phyloP scores from a whole-genome alignment of 2,888 invertebrate species.

The Acrobasis suavella region DNA sequence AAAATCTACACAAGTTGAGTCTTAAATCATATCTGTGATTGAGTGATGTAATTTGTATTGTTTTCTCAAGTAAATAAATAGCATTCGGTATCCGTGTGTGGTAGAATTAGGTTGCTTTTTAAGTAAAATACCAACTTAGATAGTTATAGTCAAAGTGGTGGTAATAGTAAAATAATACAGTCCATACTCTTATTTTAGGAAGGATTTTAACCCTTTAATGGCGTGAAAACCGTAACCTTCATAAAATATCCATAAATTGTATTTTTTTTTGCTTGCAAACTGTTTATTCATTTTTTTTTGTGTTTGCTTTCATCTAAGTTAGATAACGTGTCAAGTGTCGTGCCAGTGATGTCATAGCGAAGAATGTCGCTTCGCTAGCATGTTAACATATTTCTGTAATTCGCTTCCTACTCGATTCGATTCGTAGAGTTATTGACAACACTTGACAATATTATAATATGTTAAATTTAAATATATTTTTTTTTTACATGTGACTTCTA shows the following conservation, averaged over 20 bases:
- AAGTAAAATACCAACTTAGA: too few relatives aligned
- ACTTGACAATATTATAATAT: too few relatives aligned
- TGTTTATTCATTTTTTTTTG: not conserved
- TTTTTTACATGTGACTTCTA: too few relatives aligned
- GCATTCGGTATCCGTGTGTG: slow-evolving; percentile 16
- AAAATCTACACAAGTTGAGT: slow-evolving; percentile 35
- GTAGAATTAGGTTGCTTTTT: not conserved
- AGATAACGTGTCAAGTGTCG: not conserved
- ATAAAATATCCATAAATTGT: too few relatives aligned
- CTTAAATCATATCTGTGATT: slow-evolving; percentile 27
- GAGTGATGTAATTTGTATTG: not conserved
- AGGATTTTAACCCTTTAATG: too few relatives aligned
- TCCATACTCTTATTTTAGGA: too few relatives aligned
- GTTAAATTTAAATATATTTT: too few relatives aligned
- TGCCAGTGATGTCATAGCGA: not conserved
- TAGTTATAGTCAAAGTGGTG: too few relatives aligned
- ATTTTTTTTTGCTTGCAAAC: too few relatives aligned
- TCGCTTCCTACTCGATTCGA: slow-evolving; percentile 1
- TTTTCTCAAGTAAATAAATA: slow-evolving; percentile 19
- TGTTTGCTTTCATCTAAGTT: not conserved
- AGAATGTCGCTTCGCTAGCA: not conserved
- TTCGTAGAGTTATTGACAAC: not conserved
- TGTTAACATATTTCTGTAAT: slow-evolving; percentile 9
- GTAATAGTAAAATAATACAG: too few relatives aligned
- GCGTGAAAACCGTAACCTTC: too few relatives aligned